Percentiles rank a stretch among this genome's conserved stretches.
Evolutionary conservation across 1,140 invertebrate species (phyloP).

Genomic region (Paraescarpia echinospica): DNA sequence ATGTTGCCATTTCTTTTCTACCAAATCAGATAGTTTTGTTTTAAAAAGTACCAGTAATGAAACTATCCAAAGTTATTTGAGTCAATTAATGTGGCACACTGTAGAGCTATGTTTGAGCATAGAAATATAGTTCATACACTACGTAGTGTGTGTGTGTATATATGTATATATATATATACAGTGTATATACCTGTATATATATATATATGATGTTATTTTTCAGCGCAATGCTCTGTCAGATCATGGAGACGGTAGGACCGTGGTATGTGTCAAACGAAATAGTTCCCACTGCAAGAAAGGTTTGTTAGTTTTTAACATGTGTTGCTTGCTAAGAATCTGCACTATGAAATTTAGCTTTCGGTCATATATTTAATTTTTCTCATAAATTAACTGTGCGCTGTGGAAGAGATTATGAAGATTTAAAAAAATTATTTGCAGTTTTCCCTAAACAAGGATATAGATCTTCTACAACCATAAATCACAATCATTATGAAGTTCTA

Average conservation of each 20-base stretch:
- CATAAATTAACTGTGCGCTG: background rate
- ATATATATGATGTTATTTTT: conserved; percentile 36
- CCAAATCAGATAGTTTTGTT: too few species aligned
- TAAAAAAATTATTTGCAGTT: too few species aligned
- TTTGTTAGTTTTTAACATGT: background rate
- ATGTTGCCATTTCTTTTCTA: too few species aligned
- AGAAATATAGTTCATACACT: too few species aligned
- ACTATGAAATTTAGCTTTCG: background rate
- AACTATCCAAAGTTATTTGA: too few species aligned
- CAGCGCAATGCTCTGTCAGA: conserved; percentile 71
- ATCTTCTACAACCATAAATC: too few species aligned
- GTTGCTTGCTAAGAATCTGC: background rate
- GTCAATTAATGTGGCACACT: background rate
- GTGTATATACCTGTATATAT: too few species aligned
- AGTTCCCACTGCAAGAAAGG: conserved; percentile 17
- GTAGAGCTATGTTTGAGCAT: background rate
- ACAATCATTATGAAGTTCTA: too few species aligned
- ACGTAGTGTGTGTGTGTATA: too few species aligned
- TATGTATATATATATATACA: too few species aligned
- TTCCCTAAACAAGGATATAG: too few species aligned
- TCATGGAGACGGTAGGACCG: conserved; percentile 73
- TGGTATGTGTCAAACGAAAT: conserved; percentile 69
- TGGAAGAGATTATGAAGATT: background rate
- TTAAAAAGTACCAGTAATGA: too few species aligned
- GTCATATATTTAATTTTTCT: background rate